Percentiles rank a stretch among this genome's conserved stretches.
These are phyloP conservation scores for Allygus modestus DNA, from an alignment of 2,888 invertebrate genomes.

Conservation along the genomic window DNA sequence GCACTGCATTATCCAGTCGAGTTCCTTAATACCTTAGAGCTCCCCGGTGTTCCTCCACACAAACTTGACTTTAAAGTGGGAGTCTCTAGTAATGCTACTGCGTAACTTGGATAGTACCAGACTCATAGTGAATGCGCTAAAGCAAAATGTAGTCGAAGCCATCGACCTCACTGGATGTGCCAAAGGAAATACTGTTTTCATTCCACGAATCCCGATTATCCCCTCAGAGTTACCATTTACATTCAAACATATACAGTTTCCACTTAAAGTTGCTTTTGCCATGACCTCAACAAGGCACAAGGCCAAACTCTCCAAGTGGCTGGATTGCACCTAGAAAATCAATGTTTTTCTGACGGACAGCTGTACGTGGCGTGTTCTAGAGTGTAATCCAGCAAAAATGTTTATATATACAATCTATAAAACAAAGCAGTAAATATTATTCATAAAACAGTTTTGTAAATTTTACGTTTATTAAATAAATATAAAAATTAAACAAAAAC, in stretches of 20 bases:
- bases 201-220: background rate
- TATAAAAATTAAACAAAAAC: too few species aligned
- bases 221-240: background rate
- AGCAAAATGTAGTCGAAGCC: background rate
- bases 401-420: background rate
- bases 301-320: background rate
- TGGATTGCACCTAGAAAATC: conserved; percentile 30
- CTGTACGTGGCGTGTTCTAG: conserved; percentile 17
- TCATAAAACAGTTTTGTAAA: background rate
- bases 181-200: background rate
- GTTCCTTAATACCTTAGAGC: background rate
- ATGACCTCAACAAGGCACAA: background rate
- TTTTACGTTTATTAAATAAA: too few species aligned
- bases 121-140: background rate
- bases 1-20: background rate
- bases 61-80: background rate
- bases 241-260: background rate
- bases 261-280: background rate
- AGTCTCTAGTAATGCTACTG: background rate
- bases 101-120: background rate
- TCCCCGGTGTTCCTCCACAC: background rate
- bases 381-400: background rate
- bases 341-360: conserved; percentile 53
- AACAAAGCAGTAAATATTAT: background rate
- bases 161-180: background rate